Percentiles rank a stretch among this genome's conserved stretches.
phyloP scores from a whole-genome alignment of 2,888 invertebrate species.

The Entomobrya multifasciata region DNA sequence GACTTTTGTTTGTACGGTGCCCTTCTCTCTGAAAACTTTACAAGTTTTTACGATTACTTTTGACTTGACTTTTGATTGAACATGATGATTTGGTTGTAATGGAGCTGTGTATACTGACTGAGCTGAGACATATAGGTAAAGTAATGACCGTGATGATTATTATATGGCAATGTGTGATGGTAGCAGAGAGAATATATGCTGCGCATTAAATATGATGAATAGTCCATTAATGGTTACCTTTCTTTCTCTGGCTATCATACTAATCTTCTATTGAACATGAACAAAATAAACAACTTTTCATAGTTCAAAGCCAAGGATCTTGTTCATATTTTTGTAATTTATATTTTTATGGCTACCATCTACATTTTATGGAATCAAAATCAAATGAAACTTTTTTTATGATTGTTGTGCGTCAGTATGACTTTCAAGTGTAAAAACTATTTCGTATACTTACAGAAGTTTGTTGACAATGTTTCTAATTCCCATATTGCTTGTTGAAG shows the following conservation, averaged over 20 bases:
- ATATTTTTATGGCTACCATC: background rate
- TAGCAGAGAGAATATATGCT: background rate
- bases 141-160: constrained; percentile 35
- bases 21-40: constrained; percentile 32
- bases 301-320: constrained; percentile 45
- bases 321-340: constrained; percentile 1
- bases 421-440: background rate
- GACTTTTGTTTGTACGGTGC: background rate
- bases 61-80: constrained; percentile 13
- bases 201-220: background rate
- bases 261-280: background rate
- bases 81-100: constrained; percentile 20
- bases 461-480: constrained; percentile 55
- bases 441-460: constrained; percentile 51
- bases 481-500: constrained; percentile 31
- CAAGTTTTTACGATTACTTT: constrained; percentile 22
- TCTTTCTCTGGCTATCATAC: too few species aligned
- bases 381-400: constrained; percentile 10
- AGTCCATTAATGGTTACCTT: constrained; percentile 29
- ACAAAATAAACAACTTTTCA: constrained; percentile 43
- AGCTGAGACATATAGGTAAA: background rate
- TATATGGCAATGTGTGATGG: background rate
- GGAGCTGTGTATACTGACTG: background rate
- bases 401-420: too few species aligned
- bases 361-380: constrained; percentile 9